A percentile compares a stretch with the other conserved stretches of the same genome.
Conservation (phyloP, 2,888 invertebrate species). For the Leptothorax acervorum region DNA sequence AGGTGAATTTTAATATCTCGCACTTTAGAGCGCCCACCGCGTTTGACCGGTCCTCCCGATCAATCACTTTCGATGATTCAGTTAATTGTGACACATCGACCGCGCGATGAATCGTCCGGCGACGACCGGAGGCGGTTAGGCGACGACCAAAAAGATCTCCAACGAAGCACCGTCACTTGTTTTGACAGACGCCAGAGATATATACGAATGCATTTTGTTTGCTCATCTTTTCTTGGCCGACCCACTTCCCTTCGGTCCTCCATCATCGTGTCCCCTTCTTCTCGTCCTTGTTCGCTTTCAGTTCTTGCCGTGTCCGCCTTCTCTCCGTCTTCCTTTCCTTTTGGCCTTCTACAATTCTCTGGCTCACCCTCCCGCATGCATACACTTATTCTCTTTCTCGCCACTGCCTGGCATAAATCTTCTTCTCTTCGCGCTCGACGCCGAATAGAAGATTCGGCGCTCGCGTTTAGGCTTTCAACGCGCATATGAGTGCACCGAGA, state of each 20-base stretch:
- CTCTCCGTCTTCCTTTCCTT: conserved; percentile 56
- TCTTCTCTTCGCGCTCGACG: conserved; percentile 65
- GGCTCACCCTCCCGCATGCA: conserved; percentile 64
- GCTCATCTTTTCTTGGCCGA: conserved; percentile 71
- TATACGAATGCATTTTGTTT: conserved; percentile 75
- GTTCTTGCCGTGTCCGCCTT: conserved; percentile 37
- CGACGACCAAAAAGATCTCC: conserved; percentile 68
- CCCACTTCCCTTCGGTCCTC: conserved; percentile 72
- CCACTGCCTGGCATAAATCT: conserved; percentile 69
- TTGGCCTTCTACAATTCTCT: conserved; percentile 71
- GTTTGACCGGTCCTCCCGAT: conserved; percentile 39
- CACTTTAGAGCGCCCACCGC: conserved; percentile 4
- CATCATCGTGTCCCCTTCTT: conserved; percentile 58
- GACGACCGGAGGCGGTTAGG: conserved; percentile 57
- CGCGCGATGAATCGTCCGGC: conserved; percentile 36
- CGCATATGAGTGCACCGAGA: conserved; percentile 22
- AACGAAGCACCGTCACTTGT: conserved; percentile 75
- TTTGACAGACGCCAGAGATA: conserved; percentile 81
- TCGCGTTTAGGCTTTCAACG: conserved; percentile 45
- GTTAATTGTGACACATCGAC: conserved; percentile 52
- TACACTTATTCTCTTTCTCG: conserved; percentile 68
- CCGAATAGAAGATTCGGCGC: conserved; percentile 58
- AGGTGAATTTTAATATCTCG: conserved; percentile 41
- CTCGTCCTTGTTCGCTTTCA: conserved; percentile 47
- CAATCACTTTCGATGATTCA: conserved; percentile 51